phyloP scores from a whole-genome alignment of 1,140 invertebrate genomes.

The Agrypnia vestita region DNA sequence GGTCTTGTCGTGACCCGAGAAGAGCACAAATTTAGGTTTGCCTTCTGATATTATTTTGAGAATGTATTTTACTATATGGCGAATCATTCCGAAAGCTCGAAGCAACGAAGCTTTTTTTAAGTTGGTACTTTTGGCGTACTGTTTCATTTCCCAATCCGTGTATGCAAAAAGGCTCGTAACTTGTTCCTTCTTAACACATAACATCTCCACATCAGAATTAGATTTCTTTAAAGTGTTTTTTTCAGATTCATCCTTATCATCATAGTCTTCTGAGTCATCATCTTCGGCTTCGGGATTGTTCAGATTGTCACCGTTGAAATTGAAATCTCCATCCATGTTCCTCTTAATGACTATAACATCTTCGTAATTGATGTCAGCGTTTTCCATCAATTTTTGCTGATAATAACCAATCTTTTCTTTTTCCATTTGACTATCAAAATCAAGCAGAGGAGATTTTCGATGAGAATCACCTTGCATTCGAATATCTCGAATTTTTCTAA shows the following conservation, averaged over 20 bases:
- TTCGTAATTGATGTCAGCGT: slow-evolving; percentile 69
- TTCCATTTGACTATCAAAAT: slow-evolving; percentile 68
- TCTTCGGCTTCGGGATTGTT: slow-evolving; percentile 68
- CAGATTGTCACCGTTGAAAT: slow-evolving; percentile 65
- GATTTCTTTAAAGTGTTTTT: slow-evolving; percentile 57
- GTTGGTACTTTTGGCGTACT: slow-evolving; percentile 77
- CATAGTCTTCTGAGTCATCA: slow-evolving; percentile 69
- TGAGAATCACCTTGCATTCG: slow-evolving; percentile 18
- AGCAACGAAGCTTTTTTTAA: slow-evolving; percentile 81
- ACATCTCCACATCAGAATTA: slow-evolving; percentile 66
- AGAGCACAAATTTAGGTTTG: slow-evolving; percentile 87
- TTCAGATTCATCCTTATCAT: slow-evolving; percentile 65
- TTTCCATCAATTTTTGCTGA: slow-evolving; percentile 69
- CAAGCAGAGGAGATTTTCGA: slow-evolving; percentile 44
- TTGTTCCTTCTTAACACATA: slow-evolving; percentile 79
- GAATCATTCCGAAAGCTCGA: slow-evolving; percentile 83
- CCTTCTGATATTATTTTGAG: slow-evolving; percentile 84
- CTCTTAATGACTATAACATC: slow-evolving; percentile 72
- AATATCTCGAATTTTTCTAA: slow-evolving; percentile 14
- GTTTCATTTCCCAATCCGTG: slow-evolving; percentile 82
- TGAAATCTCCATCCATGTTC: slow-evolving; percentile 72
- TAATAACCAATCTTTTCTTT: slow-evolving; percentile 71
- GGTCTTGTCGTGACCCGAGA: slow-evolving; percentile 94
- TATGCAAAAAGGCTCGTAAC: slow-evolving; percentile 83
- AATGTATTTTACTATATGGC: slow-evolving; percentile 85